Base-by-base conservation (phyloP, 2,113 vertebrate species). In the Acinonyx jubatus region DNA sequence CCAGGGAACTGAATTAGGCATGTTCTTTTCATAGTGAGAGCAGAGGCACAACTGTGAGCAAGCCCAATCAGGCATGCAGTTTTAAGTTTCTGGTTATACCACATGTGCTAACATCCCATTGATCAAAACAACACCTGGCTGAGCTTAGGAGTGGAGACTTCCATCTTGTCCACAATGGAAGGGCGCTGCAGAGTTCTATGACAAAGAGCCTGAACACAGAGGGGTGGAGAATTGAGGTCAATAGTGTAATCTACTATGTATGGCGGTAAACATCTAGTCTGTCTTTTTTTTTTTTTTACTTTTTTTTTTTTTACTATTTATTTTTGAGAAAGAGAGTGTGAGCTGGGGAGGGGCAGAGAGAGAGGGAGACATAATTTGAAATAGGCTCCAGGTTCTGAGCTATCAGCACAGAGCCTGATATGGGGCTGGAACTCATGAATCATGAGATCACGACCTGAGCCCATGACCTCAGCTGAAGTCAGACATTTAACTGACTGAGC, bases 31-130 rank as follows among this genome's bases (percentile, higher is more conserved):
- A 68, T 69, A 76, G 66, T 27, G 15, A 33, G 69, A 61, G 18
- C 79, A 94, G 66, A 92, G 50, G 29, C 27, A 82, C 29, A 92
- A 10, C 33, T 48, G 29, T 80, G 48, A 96, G 25, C 65, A 90
- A 68, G 84, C 55, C 79, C 12, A 45, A 13, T 91, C 48, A 79
- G 69, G 27, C 52, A 74, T 76, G n/a, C n/a, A 10, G 21, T 93
- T 85, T 91, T 55, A 91, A 33, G 41, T 93, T 96, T 86, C 80
- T 93, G 15, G 10, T 95, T 89, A 31, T 4, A 91, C 81, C 78
- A 90, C 19, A 61, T 68, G n/a, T 92, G 21, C 63, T 97, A 33
- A 38, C 19, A 91, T 91, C 4, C 31, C 27, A 29, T 74, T 78
- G 14, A 80, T 91, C 29, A 95, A 97, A 93, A 91, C 25, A 55